Evolutionary conservation across 2,113 vertebrate species (phyloP), one percentile per base, ranked within the genome.

Genomic region (Shinisaurus crocodilurus): DNA sequence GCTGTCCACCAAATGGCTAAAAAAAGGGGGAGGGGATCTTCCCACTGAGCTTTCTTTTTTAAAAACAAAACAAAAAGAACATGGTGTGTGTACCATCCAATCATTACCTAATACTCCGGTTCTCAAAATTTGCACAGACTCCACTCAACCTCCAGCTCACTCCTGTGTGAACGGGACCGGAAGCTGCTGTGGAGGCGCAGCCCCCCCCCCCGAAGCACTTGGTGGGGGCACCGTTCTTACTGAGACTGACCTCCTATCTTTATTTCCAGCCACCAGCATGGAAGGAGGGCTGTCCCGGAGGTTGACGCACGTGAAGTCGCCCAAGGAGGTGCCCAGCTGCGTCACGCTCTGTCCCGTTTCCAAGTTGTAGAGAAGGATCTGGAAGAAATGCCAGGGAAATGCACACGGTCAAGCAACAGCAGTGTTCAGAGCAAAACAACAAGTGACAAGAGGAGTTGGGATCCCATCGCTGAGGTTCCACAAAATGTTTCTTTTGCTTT

Each of bases 231-330:
- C 77, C 48, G 7, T 40, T 63, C 88, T 2, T 1, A 50, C 37
- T 60, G 32, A 67, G 27, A 97, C 96, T 0, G 97, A 99, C 99
- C 98, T 98, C 92, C 99, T 97, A 97, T 99, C 99, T 95, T 98
- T 98, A 97, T 99, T 99, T 92, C 99, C 99, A 1, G 98, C 98
- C 89, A 98, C 98, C 94, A 99, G 96, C 95, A 99, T 97, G 96
- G 98, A 96, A 70, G 98, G 97, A 48, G 98, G 97, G 45, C 97
- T 96, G 96, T 98, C 97, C 92, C 95, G 97, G 93, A 99, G 96
- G 95, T 98, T 98, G 97, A 99, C 91, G 48, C 99, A 99, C 0
- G 98, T 98, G 92, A 99, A 99, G 93, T 99, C 98, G 37, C 99
- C 98, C 0, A 97, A 92, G 0, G 98, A 98, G 88, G 95, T 98